Evolutionary conservation across 2,888 invertebrate species (phyloP).

Genomic region (Cancer borealis): DNA sequence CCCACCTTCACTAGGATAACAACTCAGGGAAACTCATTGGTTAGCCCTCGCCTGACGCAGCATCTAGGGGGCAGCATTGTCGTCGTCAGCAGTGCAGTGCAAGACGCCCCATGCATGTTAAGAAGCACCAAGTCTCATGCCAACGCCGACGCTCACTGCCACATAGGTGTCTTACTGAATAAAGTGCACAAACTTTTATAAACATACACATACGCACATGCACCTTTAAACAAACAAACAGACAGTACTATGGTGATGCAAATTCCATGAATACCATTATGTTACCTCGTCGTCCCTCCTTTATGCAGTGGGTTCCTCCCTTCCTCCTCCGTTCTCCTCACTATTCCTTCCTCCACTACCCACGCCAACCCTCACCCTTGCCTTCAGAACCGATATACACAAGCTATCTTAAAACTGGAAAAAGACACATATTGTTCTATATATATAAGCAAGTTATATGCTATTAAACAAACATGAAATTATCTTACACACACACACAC

Average conservation of each 20-base stretch:
- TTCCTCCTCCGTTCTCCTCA: neutral
- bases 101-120: neutral
- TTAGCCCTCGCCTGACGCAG: neutral
- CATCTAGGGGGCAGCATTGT: neutral
- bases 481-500: neutral
- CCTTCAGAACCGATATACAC: no score
- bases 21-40: neutral
- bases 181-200: neutral
- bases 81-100: neutral
- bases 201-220: no score
- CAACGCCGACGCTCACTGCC: neutral
- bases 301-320: neutral
- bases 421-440: no score
- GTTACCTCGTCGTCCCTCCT: neutral
- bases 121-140: neutral
- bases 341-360: no score
- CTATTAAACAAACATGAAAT: no score
- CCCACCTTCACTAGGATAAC: neutral
- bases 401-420: no score
- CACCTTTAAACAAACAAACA: neutral
- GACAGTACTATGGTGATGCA: neutral
- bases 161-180: neutral
- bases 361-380: no score
- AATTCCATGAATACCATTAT: neutral
- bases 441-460: no score